These are phyloP conservation scores for Pseudomugil tenellus DNA, from an alignment of 2,797 vertebrate species.

Conservation along the genomic window DNA sequence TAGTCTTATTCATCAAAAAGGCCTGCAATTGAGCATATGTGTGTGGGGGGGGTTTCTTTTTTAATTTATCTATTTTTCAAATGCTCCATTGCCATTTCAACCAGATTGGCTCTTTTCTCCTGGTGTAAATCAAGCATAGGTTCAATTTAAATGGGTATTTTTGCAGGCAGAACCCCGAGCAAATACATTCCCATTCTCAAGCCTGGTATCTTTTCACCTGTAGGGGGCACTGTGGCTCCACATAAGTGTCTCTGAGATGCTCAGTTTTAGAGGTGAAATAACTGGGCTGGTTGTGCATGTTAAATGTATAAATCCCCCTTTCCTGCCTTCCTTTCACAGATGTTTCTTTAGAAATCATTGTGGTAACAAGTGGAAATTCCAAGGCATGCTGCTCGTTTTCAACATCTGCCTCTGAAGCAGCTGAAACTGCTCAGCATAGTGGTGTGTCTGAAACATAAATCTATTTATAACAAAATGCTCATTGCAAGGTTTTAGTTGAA, in stretches of 20 bases:
- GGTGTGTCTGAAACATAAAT: conserved; percentile 37
- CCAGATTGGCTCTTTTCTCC: neutral
- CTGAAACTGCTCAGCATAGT: conserved; percentile 11
- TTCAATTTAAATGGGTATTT: conserved; percentile 24
- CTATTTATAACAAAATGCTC: conserved; percentile 23
- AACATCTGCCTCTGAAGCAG: conserved; percentile 26
- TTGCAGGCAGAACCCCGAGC: conserved; percentile 7
- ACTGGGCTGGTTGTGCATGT: conserved; percentile 59
- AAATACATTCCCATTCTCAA: conserved; percentile 1
- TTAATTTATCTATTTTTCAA: neutral
- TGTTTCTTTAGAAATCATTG: conserved; percentile 56
- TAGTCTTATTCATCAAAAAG: too few relatives aligned
- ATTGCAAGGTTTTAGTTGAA: conserved; percentile 29
- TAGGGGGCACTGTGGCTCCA: conserved; percentile 79
- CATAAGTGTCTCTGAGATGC: conserved; percentile 6
- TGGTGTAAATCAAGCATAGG: conserved; percentile 7
- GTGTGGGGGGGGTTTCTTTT: too few relatives aligned
- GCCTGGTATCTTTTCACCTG: conserved; percentile 16
- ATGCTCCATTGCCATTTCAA: neutral
- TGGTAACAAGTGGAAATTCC: conserved; percentile 57
- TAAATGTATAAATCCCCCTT: conserved; percentile 57
- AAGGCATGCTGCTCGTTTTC: conserved; percentile 39
- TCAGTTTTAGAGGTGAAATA: conserved; percentile 46
- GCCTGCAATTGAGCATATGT: neutral
- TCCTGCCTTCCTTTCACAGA: conserved; percentile 40